Percentiles rank a stretch among this genome's conserved stretches.
These are phyloP conservation scores for Poecilobothrus nobilitatus DNA, from an alignment of 2,888 invertebrate genomes.

Conservation along the genomic window DNA sequence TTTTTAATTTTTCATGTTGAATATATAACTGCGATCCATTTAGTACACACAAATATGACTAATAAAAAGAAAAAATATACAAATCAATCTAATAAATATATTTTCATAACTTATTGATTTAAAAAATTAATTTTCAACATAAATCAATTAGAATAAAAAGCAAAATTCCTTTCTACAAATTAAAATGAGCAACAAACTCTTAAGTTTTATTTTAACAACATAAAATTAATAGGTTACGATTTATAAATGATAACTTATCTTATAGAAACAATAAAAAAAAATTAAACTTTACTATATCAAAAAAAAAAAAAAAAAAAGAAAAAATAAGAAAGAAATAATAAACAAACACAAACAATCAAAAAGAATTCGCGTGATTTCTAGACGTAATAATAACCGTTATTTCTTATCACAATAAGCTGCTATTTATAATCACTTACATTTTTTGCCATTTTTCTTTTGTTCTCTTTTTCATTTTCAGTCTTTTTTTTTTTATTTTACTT, in stretches of 20 bases:
- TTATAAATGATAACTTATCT: not conserved
- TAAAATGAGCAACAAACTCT: not conserved
- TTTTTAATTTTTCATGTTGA: no score
- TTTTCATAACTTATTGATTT: no score
- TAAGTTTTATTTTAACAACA: no score
- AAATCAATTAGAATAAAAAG: no score
- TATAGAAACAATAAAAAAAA: not conserved
- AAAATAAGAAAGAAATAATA: not conserved
- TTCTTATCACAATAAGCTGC: not conserved
- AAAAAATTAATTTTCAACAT: no score
- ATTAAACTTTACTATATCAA: not conserved
- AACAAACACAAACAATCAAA: not conserved
- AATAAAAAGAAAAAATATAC: no score
- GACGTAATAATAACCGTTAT: constrained; percentile 4
- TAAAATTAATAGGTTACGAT: not conserved
- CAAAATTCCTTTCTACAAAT: no score
- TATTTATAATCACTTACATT: not conserved
- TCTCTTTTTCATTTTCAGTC: no score
- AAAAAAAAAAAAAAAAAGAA: not conserved
- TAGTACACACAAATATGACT: no score
- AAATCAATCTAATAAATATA: no score
- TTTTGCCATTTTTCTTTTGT: not conserved
- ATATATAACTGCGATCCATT: no score
- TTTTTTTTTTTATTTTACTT: no score
- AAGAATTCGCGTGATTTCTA: not conserved